Evolutionary conservation across 2,113 vertebrate genomes (phyloP).

Genomic region (Lethenteron camtschaticum): DNA sequence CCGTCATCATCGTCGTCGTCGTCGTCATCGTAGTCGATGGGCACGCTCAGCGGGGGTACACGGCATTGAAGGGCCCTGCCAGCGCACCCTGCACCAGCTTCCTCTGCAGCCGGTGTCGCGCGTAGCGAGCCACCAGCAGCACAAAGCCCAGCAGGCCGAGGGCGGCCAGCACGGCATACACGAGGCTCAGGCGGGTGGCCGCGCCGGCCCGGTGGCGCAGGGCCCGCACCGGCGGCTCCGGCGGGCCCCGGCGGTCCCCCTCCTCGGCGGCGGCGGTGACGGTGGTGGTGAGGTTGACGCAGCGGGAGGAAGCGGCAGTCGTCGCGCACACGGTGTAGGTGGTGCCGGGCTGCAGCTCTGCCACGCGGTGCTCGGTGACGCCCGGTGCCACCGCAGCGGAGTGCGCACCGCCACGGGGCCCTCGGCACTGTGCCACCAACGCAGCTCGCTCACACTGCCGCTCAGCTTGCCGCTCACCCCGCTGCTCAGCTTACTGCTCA

Average conservation of each 20-base stretch:
- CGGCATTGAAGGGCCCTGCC: slow-evolving; percentile 5
- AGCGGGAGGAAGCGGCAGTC: slow-evolving; percentile 62
- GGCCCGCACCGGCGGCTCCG: no score
- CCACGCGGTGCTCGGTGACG: slow-evolving; percentile 83
- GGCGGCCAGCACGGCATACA: slow-evolving; percentile 3
- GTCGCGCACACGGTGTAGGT: slow-evolving; percentile 89
- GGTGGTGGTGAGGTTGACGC: slow-evolving; percentile 82
- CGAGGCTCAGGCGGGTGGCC: slow-evolving; percentile 3
- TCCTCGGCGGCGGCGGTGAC: slow-evolving; percentile 21
- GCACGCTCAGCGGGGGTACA: slow-evolving; percentile 1
- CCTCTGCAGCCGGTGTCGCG: background rate
- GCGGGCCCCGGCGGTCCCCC: background rate
- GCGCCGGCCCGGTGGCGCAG: background rate
- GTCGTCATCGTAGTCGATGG: background rate
- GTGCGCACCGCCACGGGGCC: no score
- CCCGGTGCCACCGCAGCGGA: slow-evolving; percentile 18
- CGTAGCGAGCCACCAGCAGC: background rate
- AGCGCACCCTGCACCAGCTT: background rate
- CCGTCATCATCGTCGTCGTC: no score
- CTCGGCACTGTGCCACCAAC: no score
- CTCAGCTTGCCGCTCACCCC: no score
- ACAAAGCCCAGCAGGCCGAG: background rate
- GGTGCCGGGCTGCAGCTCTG: slow-evolving; percentile 66
- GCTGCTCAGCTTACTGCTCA: background rate
- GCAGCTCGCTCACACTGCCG: no score